Percentiles rank a stretch among this genome's conserved stretches.
phyloP scores from a whole-genome alignment of 2,888 invertebrate species.

The Meandrusa payeni region DNA sequence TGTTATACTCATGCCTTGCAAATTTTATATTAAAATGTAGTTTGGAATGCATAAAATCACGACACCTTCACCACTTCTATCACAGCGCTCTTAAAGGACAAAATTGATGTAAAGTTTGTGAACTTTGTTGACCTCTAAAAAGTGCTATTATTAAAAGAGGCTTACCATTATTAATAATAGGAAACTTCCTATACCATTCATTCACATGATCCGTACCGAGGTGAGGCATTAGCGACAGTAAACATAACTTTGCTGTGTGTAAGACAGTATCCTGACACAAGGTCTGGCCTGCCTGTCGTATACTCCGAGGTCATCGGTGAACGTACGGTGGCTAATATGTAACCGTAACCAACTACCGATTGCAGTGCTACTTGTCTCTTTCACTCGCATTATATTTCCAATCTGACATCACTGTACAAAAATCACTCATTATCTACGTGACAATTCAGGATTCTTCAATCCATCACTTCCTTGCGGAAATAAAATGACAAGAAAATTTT shows the following conservation, averaged over 20 bases:
- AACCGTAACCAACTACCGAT: constrained; percentile 49
- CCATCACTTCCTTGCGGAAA: not conserved
- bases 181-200: constrained; percentile 32
- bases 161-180: constrained; percentile 24
- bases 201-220: constrained; percentile 24
- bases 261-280: constrained; percentile 56
- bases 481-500: too few species aligned
- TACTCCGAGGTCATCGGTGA: constrained; percentile 67
- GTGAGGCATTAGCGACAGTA: constrained; percentile 39
- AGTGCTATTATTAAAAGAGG: constrained; percentile 27
- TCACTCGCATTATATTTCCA: constrained; percentile 27
- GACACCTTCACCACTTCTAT: constrained; percentile 1
- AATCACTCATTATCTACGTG: constrained; percentile 1
- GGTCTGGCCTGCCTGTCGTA: constrained; percentile 51
- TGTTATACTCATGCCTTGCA: constrained; percentile 13
- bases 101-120: constrained; percentile 1
- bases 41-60: constrained; percentile 8
- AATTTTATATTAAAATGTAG: constrained; percentile 11
- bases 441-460: not conserved
- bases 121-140: constrained; percentile 21
- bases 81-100: too few species aligned
- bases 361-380: constrained; percentile 33
- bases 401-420: not conserved
- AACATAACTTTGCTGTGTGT: constrained; percentile 32
- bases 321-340: constrained; percentile 58